These are phyloP conservation scores for Vanessa cardui DNA, from an alignment of 2,888 invertebrate genomes.

Conservation along the genomic window DNA sequence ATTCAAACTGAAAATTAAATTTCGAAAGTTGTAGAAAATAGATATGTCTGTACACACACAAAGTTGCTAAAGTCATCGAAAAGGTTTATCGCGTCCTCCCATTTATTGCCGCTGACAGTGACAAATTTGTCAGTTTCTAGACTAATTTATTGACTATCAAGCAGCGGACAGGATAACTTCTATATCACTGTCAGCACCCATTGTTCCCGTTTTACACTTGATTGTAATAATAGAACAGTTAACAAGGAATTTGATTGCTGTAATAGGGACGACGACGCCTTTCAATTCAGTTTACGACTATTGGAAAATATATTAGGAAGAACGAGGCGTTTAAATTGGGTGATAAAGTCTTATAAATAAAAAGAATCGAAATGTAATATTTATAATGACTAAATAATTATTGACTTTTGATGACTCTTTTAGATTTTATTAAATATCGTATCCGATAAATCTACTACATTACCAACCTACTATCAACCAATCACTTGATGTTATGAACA, in stretches of 20 bases:
- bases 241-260: neutral
- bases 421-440: no score
- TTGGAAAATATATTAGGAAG: neutral
- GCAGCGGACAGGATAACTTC: constrained; percentile 12
- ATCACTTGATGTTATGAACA: no score
- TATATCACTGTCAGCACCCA: constrained; percentile 9
- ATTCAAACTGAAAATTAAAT: neutral
- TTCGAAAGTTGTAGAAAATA: no score
- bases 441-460: no score
- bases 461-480: no score
- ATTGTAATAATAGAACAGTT: neutral
- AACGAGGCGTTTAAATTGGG: no score
- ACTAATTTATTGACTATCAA: constrained; percentile 54
- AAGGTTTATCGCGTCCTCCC: constrained; percentile 52
- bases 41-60: neutral
- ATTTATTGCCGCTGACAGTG: constrained; percentile 59
- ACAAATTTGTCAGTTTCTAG: constrained; percentile 60
- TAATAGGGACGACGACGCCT: neutral
- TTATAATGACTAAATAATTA: no score
- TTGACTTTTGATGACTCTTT: no score
- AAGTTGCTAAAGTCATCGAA: constrained; percentile 39
- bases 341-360: no score
- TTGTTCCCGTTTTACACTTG: neutral
- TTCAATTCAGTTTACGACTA: neutral
- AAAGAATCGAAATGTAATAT: no score